Conservation (phyloP, 2,797 vertebrate genomes). For the Chiroxiphia lanceolata region DNA sequence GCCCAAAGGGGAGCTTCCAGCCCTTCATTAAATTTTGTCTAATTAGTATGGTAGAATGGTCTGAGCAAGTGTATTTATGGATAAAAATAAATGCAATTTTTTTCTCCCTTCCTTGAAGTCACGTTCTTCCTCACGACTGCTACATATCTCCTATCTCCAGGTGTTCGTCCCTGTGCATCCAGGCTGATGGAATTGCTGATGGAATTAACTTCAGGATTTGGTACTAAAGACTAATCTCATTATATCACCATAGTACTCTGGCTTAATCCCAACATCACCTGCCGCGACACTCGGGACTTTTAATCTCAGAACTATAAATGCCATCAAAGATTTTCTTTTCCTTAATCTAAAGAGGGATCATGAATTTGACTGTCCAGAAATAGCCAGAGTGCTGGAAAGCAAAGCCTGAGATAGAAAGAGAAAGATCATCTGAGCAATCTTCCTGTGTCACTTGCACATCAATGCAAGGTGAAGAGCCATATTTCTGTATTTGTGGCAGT, state of each 20-base stretch:
- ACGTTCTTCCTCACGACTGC: neutral
- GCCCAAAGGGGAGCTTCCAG: neutral
- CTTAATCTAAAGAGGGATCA: neutral
- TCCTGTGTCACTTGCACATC: neutral
- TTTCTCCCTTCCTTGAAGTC: neutral
- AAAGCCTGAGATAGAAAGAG: neutral
- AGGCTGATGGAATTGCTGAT: neutral
- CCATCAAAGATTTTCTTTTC: neutral
- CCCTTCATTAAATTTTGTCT: neutral
- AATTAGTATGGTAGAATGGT: neutral
- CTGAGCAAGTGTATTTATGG: neutral
- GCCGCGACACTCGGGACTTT: neutral
- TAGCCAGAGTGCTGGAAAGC: neutral
- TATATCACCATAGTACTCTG: neutral
- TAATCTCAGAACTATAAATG: constrained; percentile 39
- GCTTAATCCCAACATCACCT: constrained; percentile 33
- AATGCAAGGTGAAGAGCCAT: neutral
- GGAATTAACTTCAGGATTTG: constrained; percentile 43
- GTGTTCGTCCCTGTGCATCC: neutral
- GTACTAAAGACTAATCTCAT: constrained; percentile 38
- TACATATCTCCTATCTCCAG: neutral
- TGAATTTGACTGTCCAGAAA: neutral
- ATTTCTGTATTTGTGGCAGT: neutral
- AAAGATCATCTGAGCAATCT: neutral
- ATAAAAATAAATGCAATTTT: neutral